Conservation (phyloP, 1,140 invertebrate species). For the Araneus ventricosus region DNA sequence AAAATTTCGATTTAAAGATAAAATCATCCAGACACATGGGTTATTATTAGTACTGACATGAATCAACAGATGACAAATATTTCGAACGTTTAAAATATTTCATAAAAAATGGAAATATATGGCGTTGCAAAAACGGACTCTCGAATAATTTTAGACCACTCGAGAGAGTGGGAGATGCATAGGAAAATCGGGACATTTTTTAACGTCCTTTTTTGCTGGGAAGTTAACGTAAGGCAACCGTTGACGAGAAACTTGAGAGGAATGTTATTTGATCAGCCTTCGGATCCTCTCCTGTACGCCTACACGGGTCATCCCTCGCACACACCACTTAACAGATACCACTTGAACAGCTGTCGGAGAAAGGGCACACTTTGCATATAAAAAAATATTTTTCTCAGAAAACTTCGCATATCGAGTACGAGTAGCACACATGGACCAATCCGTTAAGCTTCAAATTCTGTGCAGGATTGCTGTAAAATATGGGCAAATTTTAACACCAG, state of each 20-base stretch:
- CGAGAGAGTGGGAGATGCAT: not conserved
- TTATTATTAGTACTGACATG: too few relatives aligned
- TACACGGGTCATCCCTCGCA: constrained; percentile 34
- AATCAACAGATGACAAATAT: too few relatives aligned
- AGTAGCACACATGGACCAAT: too few relatives aligned
- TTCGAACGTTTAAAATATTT: not conserved
- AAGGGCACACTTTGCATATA: not conserved
- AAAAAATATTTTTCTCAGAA: not conserved
- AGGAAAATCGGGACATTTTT: not conserved
- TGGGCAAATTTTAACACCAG: too few relatives aligned
- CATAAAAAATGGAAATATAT: not conserved
- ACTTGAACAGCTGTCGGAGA: not conserved
- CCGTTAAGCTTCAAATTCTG: too few relatives aligned
- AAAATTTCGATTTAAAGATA: too few relatives aligned
- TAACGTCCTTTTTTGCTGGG: not conserved
- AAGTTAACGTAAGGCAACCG: not conserved
- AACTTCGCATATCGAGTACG: not conserved
- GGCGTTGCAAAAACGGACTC: not conserved
- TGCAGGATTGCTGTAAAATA: too few relatives aligned
- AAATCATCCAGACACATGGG: too few relatives aligned
- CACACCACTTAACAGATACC: constrained; percentile 14
- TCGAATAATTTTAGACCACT: not conserved
- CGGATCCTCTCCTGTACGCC: constrained; percentile 16
- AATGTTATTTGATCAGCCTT: constrained; percentile 30
- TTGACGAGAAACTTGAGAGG: not conserved